Base-by-base conservation (phyloP, 2,888 invertebrate species). In the Drosophila engyochracea region DNA sequence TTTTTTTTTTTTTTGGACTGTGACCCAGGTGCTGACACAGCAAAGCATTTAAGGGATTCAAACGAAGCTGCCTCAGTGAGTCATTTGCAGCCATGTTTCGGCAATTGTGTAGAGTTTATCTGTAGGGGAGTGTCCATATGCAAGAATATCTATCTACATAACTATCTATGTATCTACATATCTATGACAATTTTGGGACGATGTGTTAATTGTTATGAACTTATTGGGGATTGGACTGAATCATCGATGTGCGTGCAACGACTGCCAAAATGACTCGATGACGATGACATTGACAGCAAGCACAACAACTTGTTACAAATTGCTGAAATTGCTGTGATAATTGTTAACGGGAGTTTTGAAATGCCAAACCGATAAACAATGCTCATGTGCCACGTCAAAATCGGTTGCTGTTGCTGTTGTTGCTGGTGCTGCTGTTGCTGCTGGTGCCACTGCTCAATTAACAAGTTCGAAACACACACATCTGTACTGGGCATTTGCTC, bases 171-270 rank as follows among this genome's bases (percentile, higher is more conserved):
- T 25, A 47, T 47, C 47, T 47, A 25, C 39, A 39, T 49, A 44
- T 72, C 57, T 53, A 78, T 80, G 76, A 66, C 74, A 70, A 74
- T 76, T 72, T 54, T 65, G 66, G 61, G 58, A 55, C 61, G 58
- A 73, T 74, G 71, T 47, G 47, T 82, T 87, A 84, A 89, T 89
- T 87, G 90, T 84, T 85, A 89, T 87, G 85, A 84, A 87, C 89
- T 85, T 76, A 74, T 79, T 87, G 52, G 77, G 76, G 70, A 74
- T 81, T 51, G 64, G 70, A 66, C 31, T 59, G 37, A 68, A 70
- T 75, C 70, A 74, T 54, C 65, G 57, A 31, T 33, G 75, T 80
- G 86, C 89, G 83, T 84, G 84, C 83, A 59, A 28, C 33, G 83
- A 80, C 74, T 83, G 69, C 35, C 49, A 51, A 79, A 64, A 68